These are phyloP conservation scores for Leuciscus idus DNA, from an alignment of 2,113 vertebrate genomes.

Conservation along the genomic window DNA sequence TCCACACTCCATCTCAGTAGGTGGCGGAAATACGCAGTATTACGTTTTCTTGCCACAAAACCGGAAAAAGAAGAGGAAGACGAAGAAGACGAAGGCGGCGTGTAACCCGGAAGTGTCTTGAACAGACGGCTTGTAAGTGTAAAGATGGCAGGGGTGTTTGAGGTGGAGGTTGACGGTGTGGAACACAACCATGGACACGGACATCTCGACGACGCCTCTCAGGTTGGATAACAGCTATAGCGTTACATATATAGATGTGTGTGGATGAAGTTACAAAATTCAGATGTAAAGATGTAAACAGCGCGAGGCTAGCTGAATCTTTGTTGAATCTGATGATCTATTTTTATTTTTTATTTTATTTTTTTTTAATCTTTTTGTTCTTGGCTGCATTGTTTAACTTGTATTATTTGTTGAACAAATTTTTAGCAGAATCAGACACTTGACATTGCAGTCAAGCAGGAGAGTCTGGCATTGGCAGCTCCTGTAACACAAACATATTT, in stretches of 20 bases:
- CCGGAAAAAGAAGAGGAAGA: no score
- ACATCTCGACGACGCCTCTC: slow-evolving; percentile 68
- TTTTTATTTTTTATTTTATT: no score
- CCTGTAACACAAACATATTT: not conserved
- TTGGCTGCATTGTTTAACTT: not conserved
- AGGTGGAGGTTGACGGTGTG: slow-evolving; percentile 82
- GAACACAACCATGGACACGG: slow-evolving; percentile 77
- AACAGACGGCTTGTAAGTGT: slow-evolving; percentile 39
- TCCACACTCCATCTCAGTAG: no score
- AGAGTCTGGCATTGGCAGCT: not conserved
- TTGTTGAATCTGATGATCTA: no score
- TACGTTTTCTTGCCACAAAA: no score
- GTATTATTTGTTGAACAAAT: no score
- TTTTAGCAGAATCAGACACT: not conserved
- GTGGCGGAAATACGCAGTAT: no score
- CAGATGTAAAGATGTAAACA: no score
- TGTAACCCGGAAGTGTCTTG: slow-evolving; percentile 54
- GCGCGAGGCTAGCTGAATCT: no score
- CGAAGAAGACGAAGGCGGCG: not conserved
- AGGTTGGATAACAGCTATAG: slow-evolving; percentile 61
- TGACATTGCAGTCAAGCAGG: not conserved
- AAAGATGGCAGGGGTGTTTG: slow-evolving; percentile 84
- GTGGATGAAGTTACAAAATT: no score
- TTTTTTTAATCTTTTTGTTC: not conserved
- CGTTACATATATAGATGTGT: no score